Percentiles rank a stretch among this genome's conserved stretches.
Conservation (phyloP, 2,113 vertebrate species). For the Chloropsis cyanopogon region DNA sequence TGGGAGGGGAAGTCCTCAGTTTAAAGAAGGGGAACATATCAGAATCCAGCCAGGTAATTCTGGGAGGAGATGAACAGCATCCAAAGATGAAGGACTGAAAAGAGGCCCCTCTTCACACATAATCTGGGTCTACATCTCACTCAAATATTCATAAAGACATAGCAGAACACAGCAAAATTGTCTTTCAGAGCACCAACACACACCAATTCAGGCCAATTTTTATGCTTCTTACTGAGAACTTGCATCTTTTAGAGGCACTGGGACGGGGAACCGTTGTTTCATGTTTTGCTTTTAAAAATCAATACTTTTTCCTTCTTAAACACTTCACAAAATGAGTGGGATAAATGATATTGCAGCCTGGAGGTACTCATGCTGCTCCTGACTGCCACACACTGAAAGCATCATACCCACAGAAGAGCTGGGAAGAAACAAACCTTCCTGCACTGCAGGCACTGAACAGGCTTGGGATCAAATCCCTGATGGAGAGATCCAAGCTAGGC, state of each 20-base stretch:
- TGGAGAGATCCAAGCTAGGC: not conserved
- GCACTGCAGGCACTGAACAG: not conserved
- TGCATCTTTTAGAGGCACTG: not conserved
- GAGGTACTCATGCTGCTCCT: not conserved
- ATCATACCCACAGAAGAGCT: not conserved
- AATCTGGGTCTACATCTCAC: fast-evolving
- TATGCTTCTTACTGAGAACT: not conserved
- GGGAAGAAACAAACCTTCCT: not conserved
- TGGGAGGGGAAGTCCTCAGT: not conserved
- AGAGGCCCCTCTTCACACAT: fast-evolving
- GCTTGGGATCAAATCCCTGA: not conserved
- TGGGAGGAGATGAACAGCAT: not conserved
- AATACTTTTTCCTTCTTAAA: not conserved
- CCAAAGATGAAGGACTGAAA: not conserved
- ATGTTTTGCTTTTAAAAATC: not conserved
- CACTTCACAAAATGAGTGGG: not conserved
- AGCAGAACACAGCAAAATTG: not conserved
- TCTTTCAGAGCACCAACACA: not conserved
- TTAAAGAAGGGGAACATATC: not conserved
- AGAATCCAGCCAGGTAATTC: not conserved
- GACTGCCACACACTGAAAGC: not conserved
- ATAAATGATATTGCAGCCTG: not conserved
- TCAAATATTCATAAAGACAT: not conserved
- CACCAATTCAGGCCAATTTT: not conserved
- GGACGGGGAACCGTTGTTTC: fast-evolving